These are phyloP conservation scores for Scaptomyza caliginosa DNA, from an alignment of 2,888 invertebrate species.

Conservation along the genomic window DNA sequence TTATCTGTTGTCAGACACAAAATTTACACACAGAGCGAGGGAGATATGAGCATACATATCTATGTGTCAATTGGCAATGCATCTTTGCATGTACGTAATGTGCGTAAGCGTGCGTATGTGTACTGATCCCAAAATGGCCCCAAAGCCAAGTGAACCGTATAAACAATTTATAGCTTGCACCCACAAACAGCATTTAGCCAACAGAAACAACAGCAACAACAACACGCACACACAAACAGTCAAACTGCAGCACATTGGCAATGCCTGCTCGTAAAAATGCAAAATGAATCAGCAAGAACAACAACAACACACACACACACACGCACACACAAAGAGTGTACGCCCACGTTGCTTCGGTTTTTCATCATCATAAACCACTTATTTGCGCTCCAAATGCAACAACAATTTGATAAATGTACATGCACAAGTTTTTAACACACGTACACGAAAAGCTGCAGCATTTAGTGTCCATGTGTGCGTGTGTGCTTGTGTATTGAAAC, in stretches of 20 bases:
- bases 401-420: slow-evolving; percentile 70
- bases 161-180: slow-evolving; percentile 72
- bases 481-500: slow-evolving; percentile 7
- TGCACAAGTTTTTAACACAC: slow-evolving; percentile 39
- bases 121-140: slow-evolving; percentile 76
- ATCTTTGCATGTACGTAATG: slow-evolving; percentile 2
- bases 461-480: slow-evolving; percentile 1
- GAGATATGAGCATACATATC: slow-evolving; percentile 3
- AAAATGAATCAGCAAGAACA: slow-evolving; percentile 59
- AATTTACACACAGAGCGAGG: slow-evolving; percentile 13
- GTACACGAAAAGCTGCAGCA: neutral
- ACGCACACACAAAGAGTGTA: slow-evolving; percentile 22
- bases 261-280: slow-evolving; percentile 68
- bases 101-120: slow-evolving; percentile 8
- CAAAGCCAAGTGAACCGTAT: slow-evolving; percentile 76
- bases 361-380: slow-evolving; percentile 77
- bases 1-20: slow-evolving; percentile 40
- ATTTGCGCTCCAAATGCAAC: slow-evolving; percentile 78
- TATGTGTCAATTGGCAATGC: slow-evolving; percentile 28
- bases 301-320: slow-evolving; percentile 5
- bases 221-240: too few species aligned
- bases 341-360: slow-evolving; percentile 3
- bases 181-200: slow-evolving; percentile 54
- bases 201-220: slow-evolving; percentile 35
- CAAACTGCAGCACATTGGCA: slow-evolving; percentile 46